A percentile compares a stretch with the other conserved stretches of the same genome.
These are phyloP conservation scores for Neolamprologus kungweensis DNA, from an alignment of 2,113 vertebrate genomes.

Conservation along the genomic window DNA sequence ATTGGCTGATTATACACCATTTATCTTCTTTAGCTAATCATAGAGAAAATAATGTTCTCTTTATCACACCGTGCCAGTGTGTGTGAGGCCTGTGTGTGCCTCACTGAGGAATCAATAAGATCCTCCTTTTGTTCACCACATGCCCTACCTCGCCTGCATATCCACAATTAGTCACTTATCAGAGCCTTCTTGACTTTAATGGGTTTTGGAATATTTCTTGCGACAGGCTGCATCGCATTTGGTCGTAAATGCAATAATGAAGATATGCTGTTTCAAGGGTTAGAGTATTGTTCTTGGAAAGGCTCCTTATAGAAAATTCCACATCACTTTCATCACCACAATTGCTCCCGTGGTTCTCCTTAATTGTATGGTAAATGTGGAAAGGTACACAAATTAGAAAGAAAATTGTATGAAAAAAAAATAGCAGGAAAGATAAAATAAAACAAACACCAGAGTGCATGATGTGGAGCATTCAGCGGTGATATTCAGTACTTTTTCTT, in stretches of 20 bases:
- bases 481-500: accelerated
- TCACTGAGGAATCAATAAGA: neutral
- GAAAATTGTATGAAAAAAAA: neutral
- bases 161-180: neutral
- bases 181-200: neutral
- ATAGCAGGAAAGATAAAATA: neutral
- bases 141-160: neutral
- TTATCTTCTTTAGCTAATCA: neutral
- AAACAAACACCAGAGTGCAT: neutral
- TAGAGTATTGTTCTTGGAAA: constrained; percentile 34
- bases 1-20: neutral
- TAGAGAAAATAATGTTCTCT: neutral
- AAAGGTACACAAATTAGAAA: neutral
- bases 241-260: constrained; percentile 6
- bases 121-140: neutral
- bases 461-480: neutral
- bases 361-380: neutral
- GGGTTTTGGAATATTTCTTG: constrained; percentile 1
- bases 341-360: neutral
- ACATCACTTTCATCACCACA: neutral
- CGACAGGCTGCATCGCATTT: neutral
- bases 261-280: neutral
- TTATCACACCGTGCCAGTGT: neutral
- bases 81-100: neutral
- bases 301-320: neutral